Evolutionary conservation across 37 sponge, comb jelly and placozoan genomes (phyloP).

Genomic region (Aplysina aerophoba): DNA sequence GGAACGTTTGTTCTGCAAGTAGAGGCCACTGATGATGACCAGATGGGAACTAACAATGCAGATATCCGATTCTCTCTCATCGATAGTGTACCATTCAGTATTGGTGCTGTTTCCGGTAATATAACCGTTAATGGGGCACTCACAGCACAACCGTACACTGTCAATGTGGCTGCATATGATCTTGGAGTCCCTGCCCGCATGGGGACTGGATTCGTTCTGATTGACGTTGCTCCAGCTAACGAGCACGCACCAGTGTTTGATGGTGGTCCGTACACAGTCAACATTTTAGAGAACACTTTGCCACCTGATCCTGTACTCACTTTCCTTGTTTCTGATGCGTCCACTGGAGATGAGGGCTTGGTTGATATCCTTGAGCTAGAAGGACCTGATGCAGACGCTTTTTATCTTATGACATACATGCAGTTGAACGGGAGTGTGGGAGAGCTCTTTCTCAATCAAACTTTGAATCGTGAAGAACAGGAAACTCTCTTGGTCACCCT

Average conservation of each 20-base stretch:
- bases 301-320: neutral
- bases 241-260: constrained; percentile 24
- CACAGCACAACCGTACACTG: neutral
- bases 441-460: neutral
- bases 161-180: neutral
- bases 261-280: neutral
- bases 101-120: constrained; percentile 42
- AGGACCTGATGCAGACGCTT: constrained; percentile 20
- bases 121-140: constrained; percentile 56
- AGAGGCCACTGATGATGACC: constrained; percentile 39
- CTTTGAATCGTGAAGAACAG: constrained; percentile 18
- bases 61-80: constrained; percentile 35
- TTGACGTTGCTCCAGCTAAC: constrained; percentile 26
- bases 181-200: neutral
- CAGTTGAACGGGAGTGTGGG: neutral
- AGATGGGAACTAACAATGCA: constrained; percentile 40
- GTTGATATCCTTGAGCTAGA: neutral
- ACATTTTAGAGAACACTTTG: neutral
- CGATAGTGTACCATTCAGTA: constrained; percentile 40
- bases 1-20: constrained; percentile 22
- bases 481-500: neutral
- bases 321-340: constrained; percentile 23
- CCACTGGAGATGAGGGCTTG: constrained; percentile 22
- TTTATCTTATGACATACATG: neutral
- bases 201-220: neutral